A percentile compares a stretch with the other conserved stretches of the same genome.
Evolutionary conservation across 2,113 vertebrate genomes (phyloP).

Genomic region (Channa maculata): DNA sequence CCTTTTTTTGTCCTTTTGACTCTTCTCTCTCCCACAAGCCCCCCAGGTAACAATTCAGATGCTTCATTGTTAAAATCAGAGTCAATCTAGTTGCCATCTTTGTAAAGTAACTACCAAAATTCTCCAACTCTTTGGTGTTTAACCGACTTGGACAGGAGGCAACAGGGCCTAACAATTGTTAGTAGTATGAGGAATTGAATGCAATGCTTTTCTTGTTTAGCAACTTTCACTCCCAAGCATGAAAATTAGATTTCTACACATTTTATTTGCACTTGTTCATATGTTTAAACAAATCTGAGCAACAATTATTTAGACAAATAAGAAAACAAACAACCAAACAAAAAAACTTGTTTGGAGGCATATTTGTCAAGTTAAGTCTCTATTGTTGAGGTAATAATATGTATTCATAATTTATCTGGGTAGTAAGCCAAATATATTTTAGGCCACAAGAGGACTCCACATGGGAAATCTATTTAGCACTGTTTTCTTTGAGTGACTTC

Average conservation of each 20-base stretch:
- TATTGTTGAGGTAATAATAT: no score
- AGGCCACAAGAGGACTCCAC: no score
- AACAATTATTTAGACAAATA: background rate
- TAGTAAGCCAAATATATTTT: no score
- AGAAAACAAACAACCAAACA: no score
- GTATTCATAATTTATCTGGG: no score
- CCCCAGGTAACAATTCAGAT: conserved; percentile 13
- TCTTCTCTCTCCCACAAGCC: background rate
- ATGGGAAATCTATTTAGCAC: no score
- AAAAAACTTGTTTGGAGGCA: no score
- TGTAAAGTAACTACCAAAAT: background rate
- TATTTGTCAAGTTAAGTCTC: no score
- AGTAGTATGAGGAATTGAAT: background rate
- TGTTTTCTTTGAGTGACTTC: no score
- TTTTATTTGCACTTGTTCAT: background rate
- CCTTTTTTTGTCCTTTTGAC: conserved; percentile 34
- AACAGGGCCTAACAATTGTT: background rate
- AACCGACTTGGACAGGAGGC: background rate
- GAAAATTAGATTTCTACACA: background rate
- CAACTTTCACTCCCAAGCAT: background rate
- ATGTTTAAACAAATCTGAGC: background rate
- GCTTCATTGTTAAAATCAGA: conserved; percentile 6
- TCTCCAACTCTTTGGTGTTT: background rate
- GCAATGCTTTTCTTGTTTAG: background rate
- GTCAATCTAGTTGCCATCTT: background rate